Evolutionary conservation across 2,888 invertebrate species (phyloP).

Genomic region (Apamea monoglypha): DNA sequence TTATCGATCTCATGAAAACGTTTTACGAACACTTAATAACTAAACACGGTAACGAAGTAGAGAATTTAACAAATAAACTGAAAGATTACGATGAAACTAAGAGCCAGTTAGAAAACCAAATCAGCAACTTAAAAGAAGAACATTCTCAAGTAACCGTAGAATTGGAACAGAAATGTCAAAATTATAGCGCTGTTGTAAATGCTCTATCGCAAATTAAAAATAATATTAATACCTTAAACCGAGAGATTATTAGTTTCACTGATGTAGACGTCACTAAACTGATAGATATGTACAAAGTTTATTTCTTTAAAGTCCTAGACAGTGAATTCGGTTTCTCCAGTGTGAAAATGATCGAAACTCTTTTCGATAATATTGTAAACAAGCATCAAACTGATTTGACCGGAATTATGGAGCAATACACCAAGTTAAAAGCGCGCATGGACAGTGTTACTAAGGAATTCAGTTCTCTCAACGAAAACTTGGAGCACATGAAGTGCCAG

Average conservation of each 20-base stretch:
- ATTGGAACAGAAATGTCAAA: conserved; percentile 73
- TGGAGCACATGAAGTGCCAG: conserved; percentile 75
- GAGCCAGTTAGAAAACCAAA: conserved; percentile 71
- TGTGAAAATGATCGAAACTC: conserved; percentile 73
- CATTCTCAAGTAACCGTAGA: conserved; percentile 71
- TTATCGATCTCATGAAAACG: conserved; percentile 84
- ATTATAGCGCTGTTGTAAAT: conserved; percentile 68
- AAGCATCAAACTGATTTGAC: conserved; percentile 73
- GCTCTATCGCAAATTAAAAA: conserved; percentile 72
- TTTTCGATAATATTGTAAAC: conserved; percentile 71
- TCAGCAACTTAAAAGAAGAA: conserved; percentile 68
- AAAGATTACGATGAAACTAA: conserved; percentile 79
- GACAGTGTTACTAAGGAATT: conserved; percentile 73
- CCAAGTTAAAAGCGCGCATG: conserved; percentile 71
- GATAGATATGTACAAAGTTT: conserved; percentile 75
- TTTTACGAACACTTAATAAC: conserved; percentile 77
- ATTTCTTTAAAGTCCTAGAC: conserved; percentile 77
- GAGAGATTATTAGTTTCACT: conserved; percentile 57
- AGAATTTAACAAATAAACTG: conserved; percentile 82
- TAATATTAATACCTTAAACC: conserved; percentile 70
- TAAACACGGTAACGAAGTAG: conserved; percentile 81
- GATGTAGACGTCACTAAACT: conserved; percentile 63
- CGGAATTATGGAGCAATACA: conserved; percentile 70
- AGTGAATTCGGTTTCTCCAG: conserved; percentile 75
- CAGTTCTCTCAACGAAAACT: conserved; percentile 72